Base-by-base conservation (phyloP, 2,888 invertebrate species). In the Sarcophaga caerulescens region DNA sequence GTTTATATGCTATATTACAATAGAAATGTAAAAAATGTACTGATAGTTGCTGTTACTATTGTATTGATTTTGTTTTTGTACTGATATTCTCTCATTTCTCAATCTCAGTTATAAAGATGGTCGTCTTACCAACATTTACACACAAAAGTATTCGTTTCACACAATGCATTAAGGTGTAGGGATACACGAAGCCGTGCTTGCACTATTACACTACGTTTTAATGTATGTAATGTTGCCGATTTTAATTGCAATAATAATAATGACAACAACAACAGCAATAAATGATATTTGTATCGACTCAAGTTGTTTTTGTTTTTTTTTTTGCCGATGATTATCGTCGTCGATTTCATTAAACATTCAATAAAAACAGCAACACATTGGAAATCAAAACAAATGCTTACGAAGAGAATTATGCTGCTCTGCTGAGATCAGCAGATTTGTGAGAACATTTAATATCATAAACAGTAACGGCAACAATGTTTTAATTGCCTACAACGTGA, bases 401-500 rank as follows among this genome's bases (percentile, higher is more conserved):
- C 17, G 52, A 52, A 52, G 17, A 52, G 12, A 69, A 63, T 70
- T 59, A 76, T 70, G 75, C 63, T 75, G 71, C 71, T 77, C 71
- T 82, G 59, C 47, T 59, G n/a, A 52, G 63, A 62, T 81, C 81
- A 65, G 69, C 69, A 52, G 52, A 14, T 52, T 52, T 68, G 44
- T 73, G 85, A 82, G 81, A 85, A 79, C 62, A 77, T 65, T 35
- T 17, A 63, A 73, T 77, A 45, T 17, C 11, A 65, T 63, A 73
- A n/a, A 47, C 19, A 69, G 62, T 17, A 65, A 35, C 57, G 65
- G 14, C 66, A 44, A 23, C 35, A 52, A 52, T 71, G 19, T 47
- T 76, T 71, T 76, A 76, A 81, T 73, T 77, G 57, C 71, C 57
- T 71, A 68, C 35, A n/a, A 23, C 35, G 65, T 17, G 52, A 57